Percentiles rank a stretch among this genome's conserved stretches.
Evolutionary conservation across 2,797 vertebrate genomes (phyloP).

Genomic region (Sebastes wilsoni): DNA sequence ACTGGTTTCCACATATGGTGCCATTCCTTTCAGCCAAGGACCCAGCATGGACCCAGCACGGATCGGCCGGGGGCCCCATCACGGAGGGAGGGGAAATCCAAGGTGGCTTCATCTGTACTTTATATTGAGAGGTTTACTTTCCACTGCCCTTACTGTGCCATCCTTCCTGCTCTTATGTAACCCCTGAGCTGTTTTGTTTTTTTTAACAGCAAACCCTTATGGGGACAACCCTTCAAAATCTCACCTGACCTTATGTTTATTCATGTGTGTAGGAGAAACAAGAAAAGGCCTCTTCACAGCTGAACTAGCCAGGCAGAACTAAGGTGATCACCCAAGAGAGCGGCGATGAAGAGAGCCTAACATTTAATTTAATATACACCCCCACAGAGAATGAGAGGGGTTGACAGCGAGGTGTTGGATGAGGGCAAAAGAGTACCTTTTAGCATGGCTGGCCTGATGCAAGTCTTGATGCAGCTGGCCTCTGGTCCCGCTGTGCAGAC

Average conservation of each 20-base stretch:
- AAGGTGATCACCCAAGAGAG: constrained; percentile 59
- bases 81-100: no score
- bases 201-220: constrained; percentile 8
- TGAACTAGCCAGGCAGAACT: constrained; percentile 55
- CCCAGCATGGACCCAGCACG: no score
- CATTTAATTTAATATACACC: constrained; percentile 58
- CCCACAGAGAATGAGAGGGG: constrained; percentile 35
- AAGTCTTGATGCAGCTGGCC: constrained; percentile 44
- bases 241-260: constrained; percentile 68
- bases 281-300: constrained; percentile 32
- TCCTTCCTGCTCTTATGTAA: not conserved
- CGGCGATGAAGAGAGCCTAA: constrained; percentile 23
- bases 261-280: constrained; percentile 57
- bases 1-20: no score
- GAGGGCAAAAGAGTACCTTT: constrained; percentile 52
- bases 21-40: no score
- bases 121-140: not conserved
- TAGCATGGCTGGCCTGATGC: constrained; percentile 51
- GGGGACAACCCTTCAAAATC: constrained; percentile 11
- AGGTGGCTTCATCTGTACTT: no score
- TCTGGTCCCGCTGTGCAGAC: constrained; percentile 14
- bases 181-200: constrained; percentile 2
- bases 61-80: no score
- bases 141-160: not conserved
- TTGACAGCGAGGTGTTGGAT: constrained; percentile 51